phyloP scores from a whole-genome alignment of 2,113 vertebrate genomes.

The Tauraco erythrolophus region DNA sequence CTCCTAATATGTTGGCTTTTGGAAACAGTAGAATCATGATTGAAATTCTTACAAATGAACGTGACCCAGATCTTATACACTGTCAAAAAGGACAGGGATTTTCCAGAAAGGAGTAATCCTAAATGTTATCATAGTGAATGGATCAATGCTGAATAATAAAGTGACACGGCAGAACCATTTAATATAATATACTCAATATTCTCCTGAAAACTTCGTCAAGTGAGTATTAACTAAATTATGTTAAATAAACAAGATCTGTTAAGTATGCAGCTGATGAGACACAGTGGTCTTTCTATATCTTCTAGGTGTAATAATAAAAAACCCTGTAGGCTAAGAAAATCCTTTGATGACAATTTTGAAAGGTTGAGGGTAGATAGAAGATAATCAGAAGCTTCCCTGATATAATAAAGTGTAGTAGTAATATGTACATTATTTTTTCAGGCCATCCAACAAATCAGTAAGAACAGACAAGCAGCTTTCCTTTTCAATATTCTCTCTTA shows the following conservation, averaged over 20 bases:
- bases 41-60: background rate
- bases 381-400: background rate
- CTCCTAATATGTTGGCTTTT: background rate
- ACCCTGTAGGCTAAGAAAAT: background rate
- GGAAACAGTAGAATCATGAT: background rate
- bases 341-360: background rate
- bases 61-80: accelerated
- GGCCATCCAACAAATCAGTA: accelerated
- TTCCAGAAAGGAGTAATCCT: background rate
- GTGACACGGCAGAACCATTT: background rate
- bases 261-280: background rate
- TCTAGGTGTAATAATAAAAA: background rate
- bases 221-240: background rate
- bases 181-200: background rate
- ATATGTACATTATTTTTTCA: background rate
- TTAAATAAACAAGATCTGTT: background rate
- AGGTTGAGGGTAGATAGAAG: background rate
- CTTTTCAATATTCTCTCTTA: background rate
- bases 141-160: background rate
- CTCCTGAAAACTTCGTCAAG: background rate
- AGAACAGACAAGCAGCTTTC: background rate
- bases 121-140: background rate
- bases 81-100: background rate
- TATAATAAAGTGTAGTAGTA: background rate
- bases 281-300: background rate